phyloP scores from a whole-genome alignment of 2,888 invertebrate genomes.

The Ichneumoninae sp. region DNA sequence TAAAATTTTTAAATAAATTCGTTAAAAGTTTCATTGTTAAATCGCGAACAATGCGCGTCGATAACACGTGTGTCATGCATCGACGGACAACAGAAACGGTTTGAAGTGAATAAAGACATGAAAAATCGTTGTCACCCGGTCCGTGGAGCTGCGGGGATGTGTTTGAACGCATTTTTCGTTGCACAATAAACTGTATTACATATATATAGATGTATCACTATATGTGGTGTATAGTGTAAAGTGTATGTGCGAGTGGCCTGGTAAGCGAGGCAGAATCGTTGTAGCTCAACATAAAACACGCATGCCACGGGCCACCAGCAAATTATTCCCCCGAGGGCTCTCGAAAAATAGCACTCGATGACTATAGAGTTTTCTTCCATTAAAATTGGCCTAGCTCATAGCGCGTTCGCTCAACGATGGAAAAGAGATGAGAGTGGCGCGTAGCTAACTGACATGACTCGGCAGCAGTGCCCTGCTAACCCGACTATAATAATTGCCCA shows the following conservation, averaged over 20 bases:
- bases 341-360: constrained; percentile 54
- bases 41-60: background rate
- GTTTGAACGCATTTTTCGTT: constrained; percentile 11
- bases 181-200: background rate
- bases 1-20: background rate
- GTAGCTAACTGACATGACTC: constrained; percentile 50
- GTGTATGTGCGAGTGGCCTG: background rate
- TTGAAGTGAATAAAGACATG: constrained; percentile 3
- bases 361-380: constrained; percentile 65
- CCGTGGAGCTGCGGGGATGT: background rate
- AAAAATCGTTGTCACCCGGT: background rate
- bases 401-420: constrained; percentile 41
- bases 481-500: constrained; percentile 58
- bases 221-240: constrained; percentile 12
- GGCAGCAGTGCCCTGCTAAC: constrained; percentile 50
- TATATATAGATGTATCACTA: background rate
- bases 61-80: background rate
- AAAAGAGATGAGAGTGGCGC: constrained; percentile 7
- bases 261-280: constrained; percentile 45
- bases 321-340: constrained; percentile 55
- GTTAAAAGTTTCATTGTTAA: background rate
- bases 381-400: constrained; percentile 56
- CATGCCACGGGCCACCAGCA: constrained; percentile 31
- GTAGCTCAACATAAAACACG: constrained; percentile 43
- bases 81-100: background rate